A percentile compares a stretch with the other conserved stretches of the same genome.
These are phyloP conservation scores for Stenotaenia linearis DNA, from an alignment of 2,888 invertebrate species.

Conservation along the genomic window DNA sequence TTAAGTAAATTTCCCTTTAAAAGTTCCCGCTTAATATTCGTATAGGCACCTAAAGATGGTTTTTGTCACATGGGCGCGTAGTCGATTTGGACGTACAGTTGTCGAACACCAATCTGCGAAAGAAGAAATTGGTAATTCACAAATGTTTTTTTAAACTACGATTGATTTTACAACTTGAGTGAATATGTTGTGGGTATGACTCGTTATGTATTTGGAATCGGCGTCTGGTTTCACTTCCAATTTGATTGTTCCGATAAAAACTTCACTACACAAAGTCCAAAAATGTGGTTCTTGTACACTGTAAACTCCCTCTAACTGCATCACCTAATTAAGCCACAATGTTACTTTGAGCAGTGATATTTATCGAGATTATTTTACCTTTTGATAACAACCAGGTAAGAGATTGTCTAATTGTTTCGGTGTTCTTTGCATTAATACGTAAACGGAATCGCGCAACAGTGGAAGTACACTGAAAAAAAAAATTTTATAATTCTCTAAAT, in stretches of 20 bases:
- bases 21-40: not conserved
- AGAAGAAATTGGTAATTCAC: slow-evolving; percentile 17
- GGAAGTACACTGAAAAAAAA: slow-evolving; percentile 48
- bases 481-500: too few species aligned
- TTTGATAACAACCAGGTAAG: slow-evolving; percentile 36
- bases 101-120: slow-evolving; percentile 69
- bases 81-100: slow-evolving; percentile 88
- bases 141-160: too few species aligned
- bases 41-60: not conserved
- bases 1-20: not conserved
- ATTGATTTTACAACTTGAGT: slow-evolving; percentile 63
- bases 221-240: slow-evolving; percentile 89
- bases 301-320: slow-evolving; percentile 84
- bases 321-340: slow-evolving; percentile 47
- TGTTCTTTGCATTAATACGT: slow-evolving; percentile 36
- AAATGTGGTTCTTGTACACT: slow-evolving; percentile 96
- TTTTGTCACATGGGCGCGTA: slow-evolving; percentile 64
- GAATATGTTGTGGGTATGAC: slow-evolving; percentile 91
- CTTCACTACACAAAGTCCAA: slow-evolving; percentile 94
- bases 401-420: slow-evolving; percentile 35
- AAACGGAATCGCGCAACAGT: slow-evolving; percentile 33
- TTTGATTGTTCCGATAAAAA: slow-evolving; percentile 87
- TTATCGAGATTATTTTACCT: slow-evolving; percentile 24
- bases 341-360: not conserved
- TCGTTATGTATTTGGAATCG: slow-evolving; percentile 85